These are phyloP conservation scores for Phengaris alcon DNA, from an alignment of 2,888 invertebrate genomes.

Conservation along the genomic window DNA sequence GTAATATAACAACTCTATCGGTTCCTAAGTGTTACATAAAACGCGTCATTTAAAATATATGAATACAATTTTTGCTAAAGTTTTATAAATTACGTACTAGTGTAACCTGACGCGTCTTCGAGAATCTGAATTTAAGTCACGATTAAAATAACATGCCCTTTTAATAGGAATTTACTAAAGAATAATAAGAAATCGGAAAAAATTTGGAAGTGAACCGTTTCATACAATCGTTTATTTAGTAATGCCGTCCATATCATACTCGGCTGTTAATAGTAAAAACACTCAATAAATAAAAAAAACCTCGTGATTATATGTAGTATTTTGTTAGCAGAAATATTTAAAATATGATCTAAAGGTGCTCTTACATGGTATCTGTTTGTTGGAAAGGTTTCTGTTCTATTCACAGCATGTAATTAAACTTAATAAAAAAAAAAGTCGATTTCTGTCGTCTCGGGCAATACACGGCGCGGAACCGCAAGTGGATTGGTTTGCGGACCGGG, in stretches of 20 bases:
- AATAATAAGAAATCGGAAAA: not conserved
- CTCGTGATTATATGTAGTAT: slow-evolving; percentile 18
- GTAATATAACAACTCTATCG: slow-evolving; percentile 13
- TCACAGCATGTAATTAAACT: too few species aligned
- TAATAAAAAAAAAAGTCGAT: too few species aligned
- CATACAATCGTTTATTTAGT: slow-evolving; percentile 5
- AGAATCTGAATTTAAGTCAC: not conserved
- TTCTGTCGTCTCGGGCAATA: too few species aligned
- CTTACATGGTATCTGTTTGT: not conserved
- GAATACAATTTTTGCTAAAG: slow-evolving; percentile 25
- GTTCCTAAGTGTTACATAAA: slow-evolving; percentile 9
- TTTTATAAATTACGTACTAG: not conserved
- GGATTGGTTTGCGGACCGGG: too few species aligned
- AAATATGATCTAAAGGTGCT: not conserved
- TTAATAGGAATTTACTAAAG: not conserved
- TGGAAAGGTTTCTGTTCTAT: not conserved
- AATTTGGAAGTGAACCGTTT: not conserved
- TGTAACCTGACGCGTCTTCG: not conserved
- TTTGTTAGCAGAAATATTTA: slow-evolving; percentile 13
- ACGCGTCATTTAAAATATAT: too few species aligned
- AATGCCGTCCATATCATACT: slow-evolving; percentile 28
- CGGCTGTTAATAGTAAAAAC: slow-evolving; percentile 22
- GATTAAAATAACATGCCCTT: not conserved
- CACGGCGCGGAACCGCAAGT: too few species aligned
- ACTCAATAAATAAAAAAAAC: not conserved